Percentiles rank a stretch among this genome's conserved stretches.
phyloP scores from a whole-genome alignment of 2,113 vertebrate genomes.

The Sapajus apella region DNA sequence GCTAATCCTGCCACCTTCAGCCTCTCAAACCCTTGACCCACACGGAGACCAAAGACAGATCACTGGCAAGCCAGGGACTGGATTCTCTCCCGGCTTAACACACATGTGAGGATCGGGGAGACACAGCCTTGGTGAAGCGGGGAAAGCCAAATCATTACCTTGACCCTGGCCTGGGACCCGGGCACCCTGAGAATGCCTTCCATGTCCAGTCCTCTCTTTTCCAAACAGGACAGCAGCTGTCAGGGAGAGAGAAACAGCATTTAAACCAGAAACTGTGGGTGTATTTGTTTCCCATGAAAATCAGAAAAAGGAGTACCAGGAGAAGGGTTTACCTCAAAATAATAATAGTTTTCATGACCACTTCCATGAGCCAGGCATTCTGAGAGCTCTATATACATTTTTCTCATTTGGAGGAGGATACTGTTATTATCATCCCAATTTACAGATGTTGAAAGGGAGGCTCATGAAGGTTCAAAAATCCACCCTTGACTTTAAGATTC shows the following conservation, averaged over 20 bases:
- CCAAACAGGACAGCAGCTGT: slow-evolving; percentile 92
- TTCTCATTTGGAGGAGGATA: not conserved
- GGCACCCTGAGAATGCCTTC: slow-evolving; percentile 94
- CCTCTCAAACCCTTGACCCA: not conserved
- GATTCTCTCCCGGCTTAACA: not conserved
- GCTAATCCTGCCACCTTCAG: not conserved
- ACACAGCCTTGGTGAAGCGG: fast-evolving
- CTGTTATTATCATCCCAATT: not conserved
- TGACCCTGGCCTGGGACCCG: slow-evolving; percentile 93
- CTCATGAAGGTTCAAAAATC: not conserved
- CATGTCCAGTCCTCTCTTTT: slow-evolving; percentile 91
- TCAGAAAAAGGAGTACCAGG: not conserved
- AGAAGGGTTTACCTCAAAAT: not conserved
- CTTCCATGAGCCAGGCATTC: not conserved
- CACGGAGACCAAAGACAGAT: not conserved
- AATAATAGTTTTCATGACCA: not conserved
- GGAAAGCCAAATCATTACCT: slow-evolving; percentile 83
- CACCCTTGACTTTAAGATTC: too few species aligned
- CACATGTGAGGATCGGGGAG: fast-evolving
- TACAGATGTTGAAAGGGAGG: not conserved
- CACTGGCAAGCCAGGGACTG: fast-evolving
- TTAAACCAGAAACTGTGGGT: not conserved
- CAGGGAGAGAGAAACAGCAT: not conserved
- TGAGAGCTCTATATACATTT: not conserved
- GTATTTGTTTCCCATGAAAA: not conserved